phyloP scores from a whole-genome alignment of 2,888 invertebrate genomes.

The Athripsodes cinereus region DNA sequence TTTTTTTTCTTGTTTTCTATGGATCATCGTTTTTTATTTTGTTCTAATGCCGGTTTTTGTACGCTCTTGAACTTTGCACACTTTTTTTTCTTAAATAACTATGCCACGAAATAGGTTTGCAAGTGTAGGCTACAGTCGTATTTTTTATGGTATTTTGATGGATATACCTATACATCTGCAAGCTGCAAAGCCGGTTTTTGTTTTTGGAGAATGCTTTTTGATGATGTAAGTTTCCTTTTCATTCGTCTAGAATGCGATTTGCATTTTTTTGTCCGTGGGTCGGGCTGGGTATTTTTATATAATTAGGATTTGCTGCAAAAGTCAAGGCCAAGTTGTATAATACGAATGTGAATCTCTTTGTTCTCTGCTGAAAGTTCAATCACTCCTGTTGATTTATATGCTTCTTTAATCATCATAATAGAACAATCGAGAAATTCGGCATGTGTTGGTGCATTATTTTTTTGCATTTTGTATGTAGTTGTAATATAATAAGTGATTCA shows the following conservation, averaged over 20 bases:
- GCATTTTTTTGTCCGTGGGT: constrained; percentile 15
- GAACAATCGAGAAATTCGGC: constrained; percentile 11
- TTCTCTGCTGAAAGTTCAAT: constrained; percentile 24
- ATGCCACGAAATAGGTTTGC: neutral
- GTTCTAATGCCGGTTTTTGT: constrained; percentile 18
- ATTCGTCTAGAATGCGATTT: constrained; percentile 23
- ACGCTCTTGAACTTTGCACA: constrained; percentile 26
- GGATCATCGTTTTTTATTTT: constrained; percentile 16
- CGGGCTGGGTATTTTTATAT: constrained; percentile 14
- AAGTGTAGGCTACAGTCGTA: neutral
- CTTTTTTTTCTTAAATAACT: constrained; percentile 11
- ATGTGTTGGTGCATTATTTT: constrained; percentile 22
- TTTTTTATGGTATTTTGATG: constrained; percentile 1
- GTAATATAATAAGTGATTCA: too few species aligned
- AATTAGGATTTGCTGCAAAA: constrained; percentile 24
- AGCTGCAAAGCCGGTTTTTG: constrained; percentile 19
- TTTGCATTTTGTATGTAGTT: constrained; percentile 10
- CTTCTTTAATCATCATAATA: constrained; percentile 18
- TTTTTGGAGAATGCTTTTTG: constrained; percentile 13
- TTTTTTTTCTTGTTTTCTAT: constrained; percentile 21
- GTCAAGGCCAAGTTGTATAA: constrained; percentile 23
- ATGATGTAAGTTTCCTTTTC: constrained; percentile 23
- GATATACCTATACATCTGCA: constrained; percentile 20
- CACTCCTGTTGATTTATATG: constrained; percentile 20
- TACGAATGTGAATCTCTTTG: constrained; percentile 22